phyloP scores from a whole-genome alignment of 2,797 vertebrate species.

The Pseudochaenichthys georgianus region DNA sequence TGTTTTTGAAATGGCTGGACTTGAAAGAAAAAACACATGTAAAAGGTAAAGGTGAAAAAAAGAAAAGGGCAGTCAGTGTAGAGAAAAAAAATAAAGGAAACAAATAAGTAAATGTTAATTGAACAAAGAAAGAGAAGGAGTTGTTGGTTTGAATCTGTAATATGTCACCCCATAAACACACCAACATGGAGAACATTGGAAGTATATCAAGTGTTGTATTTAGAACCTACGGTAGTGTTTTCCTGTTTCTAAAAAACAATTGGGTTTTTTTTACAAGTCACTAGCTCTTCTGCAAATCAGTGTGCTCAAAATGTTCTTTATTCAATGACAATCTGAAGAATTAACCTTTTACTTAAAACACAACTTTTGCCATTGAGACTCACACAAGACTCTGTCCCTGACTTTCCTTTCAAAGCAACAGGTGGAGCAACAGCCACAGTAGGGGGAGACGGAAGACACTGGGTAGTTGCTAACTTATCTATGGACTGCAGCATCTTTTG shows the following conservation, averaged over 20 bases:
- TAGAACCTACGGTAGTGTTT: not conserved
- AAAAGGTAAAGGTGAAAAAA: slow-evolving; percentile 77
- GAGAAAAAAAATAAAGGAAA: slow-evolving; percentile 32
- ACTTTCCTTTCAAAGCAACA: slow-evolving; percentile 37
- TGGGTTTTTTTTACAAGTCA: not conserved
- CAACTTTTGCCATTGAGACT: slow-evolving; percentile 15
- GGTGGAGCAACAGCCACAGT: slow-evolving; percentile 12
- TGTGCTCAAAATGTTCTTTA: not conserved
- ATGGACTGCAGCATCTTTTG: slow-evolving; percentile 8
- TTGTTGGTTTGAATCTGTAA: slow-evolving; percentile 6
- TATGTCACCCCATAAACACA: slow-evolving; percentile 7
- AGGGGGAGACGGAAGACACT: not conserved
- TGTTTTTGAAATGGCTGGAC: not conserved
- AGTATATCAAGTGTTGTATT: not conserved
- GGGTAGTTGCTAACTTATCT: slow-evolving; percentile 5
- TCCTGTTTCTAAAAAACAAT: not conserved
- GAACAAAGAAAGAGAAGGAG: slow-evolving; percentile 67
- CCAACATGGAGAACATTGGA: slow-evolving; percentile 8
- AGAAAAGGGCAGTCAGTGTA: slow-evolving; percentile 70
- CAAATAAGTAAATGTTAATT: slow-evolving; percentile 71
- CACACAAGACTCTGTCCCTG: slow-evolving; percentile 42
- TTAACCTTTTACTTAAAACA: not conserved
- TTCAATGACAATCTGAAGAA: not conserved
- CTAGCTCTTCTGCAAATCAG: slow-evolving; percentile 9
- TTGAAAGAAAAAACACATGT: slow-evolving; percentile 23